phyloP scores from a whole-genome alignment of 2,888 invertebrate species.

The Agriopis aurantiaria region DNA sequence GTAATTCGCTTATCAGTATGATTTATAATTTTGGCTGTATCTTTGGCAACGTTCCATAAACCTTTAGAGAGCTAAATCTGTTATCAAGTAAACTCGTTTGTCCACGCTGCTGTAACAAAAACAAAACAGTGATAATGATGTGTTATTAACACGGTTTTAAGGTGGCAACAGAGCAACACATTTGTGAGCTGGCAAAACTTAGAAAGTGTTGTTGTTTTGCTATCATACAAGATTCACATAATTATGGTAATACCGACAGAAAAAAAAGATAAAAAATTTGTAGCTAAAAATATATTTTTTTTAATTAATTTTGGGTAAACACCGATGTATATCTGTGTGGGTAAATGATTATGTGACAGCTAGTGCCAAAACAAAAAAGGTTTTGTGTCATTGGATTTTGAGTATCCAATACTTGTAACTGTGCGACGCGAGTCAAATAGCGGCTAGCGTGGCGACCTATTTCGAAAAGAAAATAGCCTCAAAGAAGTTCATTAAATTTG shows the following conservation, averaged over 20 bases:
- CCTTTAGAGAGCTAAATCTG: conserved; percentile 35
- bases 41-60: conserved; percentile 46
- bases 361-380: too few relatives aligned
- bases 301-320: too few relatives aligned
- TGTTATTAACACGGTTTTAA: conserved; percentile 4
- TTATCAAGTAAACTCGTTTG: conserved; percentile 40
- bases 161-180: too few relatives aligned
- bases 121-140: conserved; percentile 22
- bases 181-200: too few relatives aligned
- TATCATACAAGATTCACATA: too few relatives aligned
- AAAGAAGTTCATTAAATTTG: conserved; percentile 46
- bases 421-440: neutral
- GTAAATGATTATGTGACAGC: too few relatives aligned
- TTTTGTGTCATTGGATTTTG: too few relatives aligned
- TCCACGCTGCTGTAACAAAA: conserved; percentile 45
- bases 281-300: too few relatives aligned
- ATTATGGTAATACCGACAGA: too few relatives aligned
- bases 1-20: conserved; percentile 43
- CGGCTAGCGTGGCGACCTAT: conserved; percentile 8
- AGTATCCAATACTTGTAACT: neutral
- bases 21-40: conserved; percentile 48
- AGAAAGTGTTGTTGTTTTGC: too few relatives aligned
- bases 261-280: too few relatives aligned
- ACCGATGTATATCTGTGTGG: too few relatives aligned
- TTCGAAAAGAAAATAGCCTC: conserved; percentile 3